Base-by-base conservation (phyloP, 1,140 invertebrate genomes). In the Drosophila burlai region DNA sequence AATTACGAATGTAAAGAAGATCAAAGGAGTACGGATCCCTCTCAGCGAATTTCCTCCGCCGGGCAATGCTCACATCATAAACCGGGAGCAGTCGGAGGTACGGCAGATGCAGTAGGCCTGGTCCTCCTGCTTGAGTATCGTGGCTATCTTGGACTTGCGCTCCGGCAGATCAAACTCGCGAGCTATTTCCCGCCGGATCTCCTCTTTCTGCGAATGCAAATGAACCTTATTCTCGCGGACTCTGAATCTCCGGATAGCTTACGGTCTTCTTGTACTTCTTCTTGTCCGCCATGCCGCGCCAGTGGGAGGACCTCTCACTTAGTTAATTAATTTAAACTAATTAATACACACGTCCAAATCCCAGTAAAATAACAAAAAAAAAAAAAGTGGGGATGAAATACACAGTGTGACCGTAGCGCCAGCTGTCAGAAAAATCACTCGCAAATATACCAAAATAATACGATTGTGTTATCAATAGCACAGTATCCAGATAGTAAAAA, bases 101-200 rank as follows among this genome's bases (percentile, higher is more conserved):
- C 98, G 95, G 93, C 98, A 99, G 79, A 99, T 97, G 93, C 98
- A 99, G 93, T 99, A 99, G 5, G 96, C 96, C 94, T 97, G 96
- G 31, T 96, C 96, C 93, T 97, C 97, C 93, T 97, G 96, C 92
- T 97, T 97, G 26, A 98, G 93, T 69, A 98, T 94, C 9, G 97
- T 97, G 34, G 97, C 97, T 61, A 98, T 97, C 94, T 98, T 98
- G 16, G 97, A 98, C 92, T 98, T 97, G 47, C 97, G 94, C 87
- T 98, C 97, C 0, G 97, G 97, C 60, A 98, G 93, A 92, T 97
- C 95, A 93, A 98, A 98, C 84, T 98, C 96, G 73, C 96, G 96
- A 1, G 97, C 97, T 92, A 98, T 98, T 93, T 98, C 97, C 87
- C 96, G 96, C 1, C 97, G 97, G 93, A 98, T 98, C 93, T 98